phyloP scores from a whole-genome alignment of 2,113 vertebrate genomes.

The Diadophis punctatus region DNA sequence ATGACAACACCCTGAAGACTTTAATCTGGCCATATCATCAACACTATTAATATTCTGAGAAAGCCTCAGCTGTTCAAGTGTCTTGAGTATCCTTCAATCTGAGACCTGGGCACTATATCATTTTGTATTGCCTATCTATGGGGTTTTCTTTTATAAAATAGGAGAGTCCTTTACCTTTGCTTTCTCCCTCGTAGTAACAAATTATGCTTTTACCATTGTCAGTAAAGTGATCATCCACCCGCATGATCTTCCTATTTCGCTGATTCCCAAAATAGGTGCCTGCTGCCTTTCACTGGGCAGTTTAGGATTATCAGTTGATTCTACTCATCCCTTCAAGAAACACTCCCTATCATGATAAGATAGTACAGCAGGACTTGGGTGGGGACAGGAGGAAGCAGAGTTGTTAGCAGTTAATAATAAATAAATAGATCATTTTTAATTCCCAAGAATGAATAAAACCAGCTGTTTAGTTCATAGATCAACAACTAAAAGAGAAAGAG shows the following conservation, averaged over 20 bases:
- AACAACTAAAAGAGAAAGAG: not conserved
- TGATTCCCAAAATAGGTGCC: not conserved
- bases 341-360: not conserved
- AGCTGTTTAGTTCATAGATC: not conserved
- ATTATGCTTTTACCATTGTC: not conserved
- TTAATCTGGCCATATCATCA: not conserved
- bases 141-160: too few species aligned
- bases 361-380: not conserved
- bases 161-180: not conserved
- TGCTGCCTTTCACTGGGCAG: not conserved
- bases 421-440: not conserved
- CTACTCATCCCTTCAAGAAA: not conserved
- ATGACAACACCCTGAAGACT: not conserved
- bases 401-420: not conserved
- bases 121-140: not conserved
- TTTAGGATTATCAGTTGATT: not conserved
- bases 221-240: not conserved
- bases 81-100: not conserved
- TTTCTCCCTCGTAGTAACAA: not conserved
- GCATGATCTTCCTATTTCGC: not conserved
- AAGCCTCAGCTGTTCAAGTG: not conserved
- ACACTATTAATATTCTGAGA: not conserved
- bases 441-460: not conserved
- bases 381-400: not conserved
- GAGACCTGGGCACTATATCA: not conserved